Evolutionary conservation across 1,140 invertebrate species (phyloP).

Genomic region (Acromyrmex charruanus): DNA sequence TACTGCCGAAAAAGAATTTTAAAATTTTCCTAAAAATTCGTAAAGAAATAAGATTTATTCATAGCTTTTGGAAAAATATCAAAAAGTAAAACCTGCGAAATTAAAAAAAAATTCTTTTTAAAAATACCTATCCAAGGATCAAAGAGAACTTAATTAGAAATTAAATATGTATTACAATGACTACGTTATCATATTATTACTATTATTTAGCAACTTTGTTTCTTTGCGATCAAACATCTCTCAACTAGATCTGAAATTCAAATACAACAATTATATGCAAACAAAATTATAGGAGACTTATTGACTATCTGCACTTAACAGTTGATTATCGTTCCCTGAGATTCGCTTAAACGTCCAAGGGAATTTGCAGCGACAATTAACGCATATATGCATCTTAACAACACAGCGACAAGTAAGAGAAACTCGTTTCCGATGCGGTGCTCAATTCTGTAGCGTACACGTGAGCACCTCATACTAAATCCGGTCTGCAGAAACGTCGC

Average conservation of each 20-base stretch:
- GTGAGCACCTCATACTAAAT: slow-evolving; percentile 19
- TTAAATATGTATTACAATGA: not conserved
- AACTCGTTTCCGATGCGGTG: slow-evolving; percentile 15
- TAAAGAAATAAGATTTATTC: not conserved
- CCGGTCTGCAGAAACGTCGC: slow-evolving; percentile 48
- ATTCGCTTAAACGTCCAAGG: not conserved
- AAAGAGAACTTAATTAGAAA: not conserved
- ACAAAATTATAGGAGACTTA: not conserved
- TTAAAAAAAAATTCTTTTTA: not conserved
- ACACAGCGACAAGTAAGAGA: slow-evolving; percentile 6
- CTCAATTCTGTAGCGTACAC: not conserved
- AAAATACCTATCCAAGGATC: not conserved
- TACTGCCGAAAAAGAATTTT: not conserved
- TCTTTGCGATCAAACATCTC: not conserved
- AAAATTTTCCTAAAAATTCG: not conserved
- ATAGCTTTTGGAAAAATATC: not conserved
- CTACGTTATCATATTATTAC: not conserved
- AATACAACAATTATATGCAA: slow-evolving; percentile 4
- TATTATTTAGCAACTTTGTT: not conserved
- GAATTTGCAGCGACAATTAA: not conserved
- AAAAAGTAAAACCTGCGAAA: not conserved
- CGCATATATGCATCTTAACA: slow-evolving; percentile 3
- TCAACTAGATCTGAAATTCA: not conserved
- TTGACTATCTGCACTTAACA: slow-evolving; percentile 17
- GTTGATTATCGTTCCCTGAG: not conserved